A percentile compares a stretch with the other conserved stretches of the same genome.
Conservation (phyloP, 2,888 invertebrate species). For the Cerceris rybyensis region DNA sequence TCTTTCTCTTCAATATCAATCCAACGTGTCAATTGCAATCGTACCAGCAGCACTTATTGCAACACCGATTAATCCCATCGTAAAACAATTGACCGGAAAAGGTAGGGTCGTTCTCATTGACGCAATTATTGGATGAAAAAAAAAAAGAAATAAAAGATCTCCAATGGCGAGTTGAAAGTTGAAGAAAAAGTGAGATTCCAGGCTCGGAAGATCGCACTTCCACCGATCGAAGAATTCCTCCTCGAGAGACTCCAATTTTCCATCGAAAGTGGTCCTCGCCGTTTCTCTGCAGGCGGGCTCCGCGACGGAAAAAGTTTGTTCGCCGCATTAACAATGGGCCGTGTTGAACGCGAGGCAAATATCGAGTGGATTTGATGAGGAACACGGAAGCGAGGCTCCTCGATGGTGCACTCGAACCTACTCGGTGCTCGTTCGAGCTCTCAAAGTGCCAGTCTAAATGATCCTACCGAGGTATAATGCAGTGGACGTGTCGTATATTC, state of each 20-base stretch:
- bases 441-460: slow-evolving; percentile 31
- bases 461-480: slow-evolving; percentile 42
- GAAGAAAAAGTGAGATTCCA: too few species aligned
- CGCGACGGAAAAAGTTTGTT: slow-evolving; percentile 58
- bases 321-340: slow-evolving; percentile 52
- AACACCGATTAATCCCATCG: not conserved
- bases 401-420: not conserved
- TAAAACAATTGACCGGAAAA: not conserved
- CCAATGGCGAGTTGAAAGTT: too few species aligned
- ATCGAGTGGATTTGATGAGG: slow-evolving; percentile 40
- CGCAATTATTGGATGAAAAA: slow-evolving; percentile 32
- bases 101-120: slow-evolving; percentile 20
- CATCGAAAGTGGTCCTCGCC: slow-evolving; percentile 25
- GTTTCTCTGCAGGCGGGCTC: not conserved
- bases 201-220: not conserved
- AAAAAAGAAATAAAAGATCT: slow-evolving; percentile 4
- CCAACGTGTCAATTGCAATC: too few species aligned
- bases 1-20: too few species aligned
- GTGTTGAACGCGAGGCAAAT: slow-evolving; percentile 47
- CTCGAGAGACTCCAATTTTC: slow-evolving; percentile 40
- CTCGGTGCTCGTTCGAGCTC: not conserved
- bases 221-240: slow-evolving; percentile 45
- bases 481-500: slow-evolving; percentile 48
- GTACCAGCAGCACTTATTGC: not conserved
- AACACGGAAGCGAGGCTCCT: not conserved